Evolutionary conservation across 2,113 vertebrate species (phyloP).

Genomic region (Ivindomyrus marchei): DNA sequence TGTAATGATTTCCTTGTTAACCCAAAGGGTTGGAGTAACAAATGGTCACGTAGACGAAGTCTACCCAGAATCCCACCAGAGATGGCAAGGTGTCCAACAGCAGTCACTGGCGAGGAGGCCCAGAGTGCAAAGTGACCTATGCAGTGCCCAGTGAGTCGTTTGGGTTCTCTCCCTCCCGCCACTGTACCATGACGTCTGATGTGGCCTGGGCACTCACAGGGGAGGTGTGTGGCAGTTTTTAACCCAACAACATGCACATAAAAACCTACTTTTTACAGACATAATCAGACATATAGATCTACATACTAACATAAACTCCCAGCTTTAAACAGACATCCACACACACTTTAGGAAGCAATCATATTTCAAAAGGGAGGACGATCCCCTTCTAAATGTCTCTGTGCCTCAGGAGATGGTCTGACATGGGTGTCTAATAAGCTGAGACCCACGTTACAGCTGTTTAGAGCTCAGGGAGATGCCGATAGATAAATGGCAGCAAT

Average conservation of each 20-base stretch:
- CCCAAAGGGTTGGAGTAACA: background rate
- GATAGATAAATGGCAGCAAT: background rate
- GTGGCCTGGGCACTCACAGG: slow-evolving; percentile 21
- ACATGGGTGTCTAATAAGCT: slow-evolving; percentile 4
- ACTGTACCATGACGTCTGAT: slow-evolving; percentile 48
- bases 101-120: background rate
- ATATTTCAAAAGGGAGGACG: background rate
- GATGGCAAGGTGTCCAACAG: background rate
- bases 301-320: background rate
- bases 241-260: background rate
- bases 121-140: background rate
- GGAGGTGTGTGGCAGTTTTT: no score
- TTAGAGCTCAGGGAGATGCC: background rate
- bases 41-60: background rate
- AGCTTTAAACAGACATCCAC: background rate
- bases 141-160: slow-evolving; percentile 51
- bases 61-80: background rate
- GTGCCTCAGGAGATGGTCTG: background rate
- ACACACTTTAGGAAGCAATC: background rate
- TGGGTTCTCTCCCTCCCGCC: background rate
- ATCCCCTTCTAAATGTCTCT: background rate
- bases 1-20: background rate
- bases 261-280: background rate
- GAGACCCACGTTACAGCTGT: background rate
- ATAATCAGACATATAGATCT: background rate